Evolutionary conservation across 2,888 invertebrate genomes (phyloP).

Genomic region (Leucoptera coffeella): DNA sequence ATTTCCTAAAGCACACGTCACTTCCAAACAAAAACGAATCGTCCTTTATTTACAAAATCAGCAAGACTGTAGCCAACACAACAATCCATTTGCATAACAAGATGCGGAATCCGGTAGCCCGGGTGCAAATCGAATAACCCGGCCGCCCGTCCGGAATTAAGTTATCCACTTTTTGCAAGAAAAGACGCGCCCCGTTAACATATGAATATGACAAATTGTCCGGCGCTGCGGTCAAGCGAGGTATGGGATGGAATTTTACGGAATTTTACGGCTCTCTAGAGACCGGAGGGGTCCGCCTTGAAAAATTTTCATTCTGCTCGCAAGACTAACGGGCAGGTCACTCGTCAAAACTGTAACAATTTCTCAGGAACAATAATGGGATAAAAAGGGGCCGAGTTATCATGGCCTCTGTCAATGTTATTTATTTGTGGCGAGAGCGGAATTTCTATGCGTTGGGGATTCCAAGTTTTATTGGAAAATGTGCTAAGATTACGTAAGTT

Average conservation of each 20-base stretch:
- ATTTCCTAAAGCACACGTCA: no score
- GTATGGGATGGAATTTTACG: constrained; percentile 27
- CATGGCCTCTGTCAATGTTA: constrained; percentile 47
- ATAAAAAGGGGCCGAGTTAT: constrained; percentile 39
- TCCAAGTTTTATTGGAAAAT: constrained; percentile 46
- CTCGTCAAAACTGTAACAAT: constrained; percentile 53
- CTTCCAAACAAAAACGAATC: no score
- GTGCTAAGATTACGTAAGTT: no score
- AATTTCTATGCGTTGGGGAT: constrained; percentile 48
- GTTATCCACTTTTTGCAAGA: constrained; percentile 53
- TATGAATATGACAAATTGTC: constrained; percentile 56
- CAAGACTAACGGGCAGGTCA: constrained; percentile 48
- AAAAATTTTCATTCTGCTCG: constrained; percentile 49
- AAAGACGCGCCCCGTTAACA: constrained; percentile 51
- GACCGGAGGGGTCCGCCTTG: constrained; percentile 40
- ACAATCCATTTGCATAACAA: constrained; percentile 51
- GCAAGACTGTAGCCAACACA: constrained; percentile 37
- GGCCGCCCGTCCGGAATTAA: constrained; percentile 29
- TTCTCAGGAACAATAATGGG: constrained; percentile 52
- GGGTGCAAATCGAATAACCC: constrained; percentile 47
- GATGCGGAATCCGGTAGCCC: constrained; percentile 49
- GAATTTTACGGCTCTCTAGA: constrained; percentile 49
- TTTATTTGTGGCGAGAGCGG: constrained; percentile 44
- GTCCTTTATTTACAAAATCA: no score
- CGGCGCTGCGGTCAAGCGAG: constrained; percentile 31